phyloP scores from a whole-genome alignment of 2,888 invertebrate genomes.

The Parnassius smintheus region DNA sequence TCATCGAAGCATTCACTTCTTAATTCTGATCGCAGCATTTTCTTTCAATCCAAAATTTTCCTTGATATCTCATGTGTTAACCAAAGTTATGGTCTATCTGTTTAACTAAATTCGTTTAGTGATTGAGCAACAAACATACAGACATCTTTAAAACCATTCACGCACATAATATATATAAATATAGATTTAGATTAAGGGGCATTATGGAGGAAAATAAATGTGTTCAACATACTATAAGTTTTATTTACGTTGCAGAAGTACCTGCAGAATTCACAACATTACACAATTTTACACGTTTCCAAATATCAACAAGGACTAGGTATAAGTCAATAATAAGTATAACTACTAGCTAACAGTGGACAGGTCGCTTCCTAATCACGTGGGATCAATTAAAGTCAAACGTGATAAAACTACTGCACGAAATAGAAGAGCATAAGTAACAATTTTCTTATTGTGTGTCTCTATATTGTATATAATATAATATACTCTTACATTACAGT shows the following conservation, averaged over 20 bases:
- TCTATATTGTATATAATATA: too few species aligned
- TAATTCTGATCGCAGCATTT: too few species aligned
- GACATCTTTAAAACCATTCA: too few species aligned
- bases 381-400: conserved; percentile 1
- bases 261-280: conserved; percentile 69
- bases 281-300: conserved; percentile 74
- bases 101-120: too few species aligned
- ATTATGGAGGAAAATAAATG: conserved; percentile 36
- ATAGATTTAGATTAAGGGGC: not conserved
- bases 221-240: conserved; percentile 72
- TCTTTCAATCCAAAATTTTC: too few species aligned
- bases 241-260: conserved; percentile 62
- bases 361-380: conserved; percentile 51
- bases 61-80: too few species aligned
- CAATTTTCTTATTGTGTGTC: too few species aligned
- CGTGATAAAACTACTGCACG: not conserved
- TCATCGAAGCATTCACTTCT: too few species aligned
- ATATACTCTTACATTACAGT: too few species aligned
- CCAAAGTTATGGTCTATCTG: too few species aligned
- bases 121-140: too few species aligned
- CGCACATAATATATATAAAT: too few species aligned
- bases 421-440: not conserved
- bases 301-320: conserved; percentile 79
- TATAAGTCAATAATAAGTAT: conserved; percentile 73
- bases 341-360: conserved; percentile 74